A percentile compares a stretch with the other conserved stretches of the same genome.
Conservation (phyloP, 1,140 invertebrate genomes). For the Lucilia cuprina region DNA sequence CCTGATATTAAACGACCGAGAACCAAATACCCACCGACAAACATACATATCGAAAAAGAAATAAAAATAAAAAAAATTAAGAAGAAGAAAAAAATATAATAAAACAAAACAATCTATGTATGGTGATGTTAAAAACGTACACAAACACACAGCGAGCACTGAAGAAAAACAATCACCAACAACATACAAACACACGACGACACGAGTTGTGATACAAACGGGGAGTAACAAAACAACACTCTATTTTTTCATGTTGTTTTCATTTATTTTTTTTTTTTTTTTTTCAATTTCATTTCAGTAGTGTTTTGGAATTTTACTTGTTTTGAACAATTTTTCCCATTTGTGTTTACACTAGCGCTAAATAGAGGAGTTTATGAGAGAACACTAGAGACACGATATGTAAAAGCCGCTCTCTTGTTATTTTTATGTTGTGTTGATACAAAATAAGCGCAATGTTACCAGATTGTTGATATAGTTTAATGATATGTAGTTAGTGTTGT, state of each 20-base stretch:
- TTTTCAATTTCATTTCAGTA: background rate
- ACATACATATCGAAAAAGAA: background rate
- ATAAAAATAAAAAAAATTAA: background rate
- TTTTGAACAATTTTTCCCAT: conserved; percentile 4
- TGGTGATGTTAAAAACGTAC: background rate
- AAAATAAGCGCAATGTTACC: background rate
- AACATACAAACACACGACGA: background rate
- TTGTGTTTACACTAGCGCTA: background rate
- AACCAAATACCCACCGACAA: background rate
- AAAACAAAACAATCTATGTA: conserved; percentile 2
- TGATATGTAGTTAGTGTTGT: background rate
- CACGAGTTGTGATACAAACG: background rate
- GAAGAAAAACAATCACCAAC: background rate
- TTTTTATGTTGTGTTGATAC: background rate
- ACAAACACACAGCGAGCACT: background rate
- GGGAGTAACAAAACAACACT: conserved; percentile 12
- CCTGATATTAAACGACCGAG: conserved; percentile 6
- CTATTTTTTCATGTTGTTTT: background rate
- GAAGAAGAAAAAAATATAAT: background rate
- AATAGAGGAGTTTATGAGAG: background rate
- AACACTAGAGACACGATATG: background rate
- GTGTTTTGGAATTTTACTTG: conserved; percentile 11
- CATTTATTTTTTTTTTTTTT: background rate
- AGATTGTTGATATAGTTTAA: background rate
- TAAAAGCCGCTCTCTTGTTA: background rate